phyloP scores from a whole-genome alignment of 2,888 invertebrate genomes.

The Toxonevra muliebris region DNA sequence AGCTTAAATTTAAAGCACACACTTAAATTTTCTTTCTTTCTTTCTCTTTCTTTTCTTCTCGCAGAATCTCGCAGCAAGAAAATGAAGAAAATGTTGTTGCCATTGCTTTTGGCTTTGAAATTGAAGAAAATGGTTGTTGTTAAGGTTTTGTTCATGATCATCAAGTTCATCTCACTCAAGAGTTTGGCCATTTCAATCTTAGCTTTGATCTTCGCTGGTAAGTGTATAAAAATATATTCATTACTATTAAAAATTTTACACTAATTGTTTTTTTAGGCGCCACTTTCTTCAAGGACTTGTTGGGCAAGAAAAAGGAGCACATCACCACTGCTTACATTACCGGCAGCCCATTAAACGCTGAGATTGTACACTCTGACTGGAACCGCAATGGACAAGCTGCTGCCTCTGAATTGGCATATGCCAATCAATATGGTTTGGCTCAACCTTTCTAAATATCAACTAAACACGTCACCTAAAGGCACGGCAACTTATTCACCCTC shows the following conservation, averaged over 20 bases:
- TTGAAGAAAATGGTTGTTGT: conserved; percentile 71
- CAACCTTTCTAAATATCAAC: conserved; percentile 56
- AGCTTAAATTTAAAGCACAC: neutral
- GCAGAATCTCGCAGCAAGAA: conserved; percentile 70
- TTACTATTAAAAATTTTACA: neutral
- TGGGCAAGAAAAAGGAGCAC: conserved; percentile 65
- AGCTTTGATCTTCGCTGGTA: conserved; percentile 71
- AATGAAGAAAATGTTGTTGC: conserved; percentile 71
- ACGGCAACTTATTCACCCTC: neutral
- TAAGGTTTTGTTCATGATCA: conserved; percentile 70
- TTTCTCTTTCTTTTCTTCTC: conserved; percentile 39
- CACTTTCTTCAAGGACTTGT: conserved; percentile 64
- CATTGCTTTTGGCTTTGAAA: conserved; percentile 71
- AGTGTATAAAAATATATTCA: conserved; percentile 35
- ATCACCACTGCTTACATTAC: conserved; percentile 66
- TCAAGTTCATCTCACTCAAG: conserved; percentile 73
- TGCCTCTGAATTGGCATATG: conserved; percentile 62
- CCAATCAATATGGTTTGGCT: conserved; percentile 62
- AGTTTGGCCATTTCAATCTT: conserved; percentile 72
- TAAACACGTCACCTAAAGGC: neutral
- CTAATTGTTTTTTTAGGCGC: conserved; percentile 50
- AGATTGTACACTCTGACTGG: conserved; percentile 65
- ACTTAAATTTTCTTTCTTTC: neutral
- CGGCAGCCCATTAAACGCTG: conserved; percentile 64
- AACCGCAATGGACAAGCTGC: conserved; percentile 64